phyloP scores from a whole-genome alignment of 1,140 invertebrate species.

The Hyles vespertilio region DNA sequence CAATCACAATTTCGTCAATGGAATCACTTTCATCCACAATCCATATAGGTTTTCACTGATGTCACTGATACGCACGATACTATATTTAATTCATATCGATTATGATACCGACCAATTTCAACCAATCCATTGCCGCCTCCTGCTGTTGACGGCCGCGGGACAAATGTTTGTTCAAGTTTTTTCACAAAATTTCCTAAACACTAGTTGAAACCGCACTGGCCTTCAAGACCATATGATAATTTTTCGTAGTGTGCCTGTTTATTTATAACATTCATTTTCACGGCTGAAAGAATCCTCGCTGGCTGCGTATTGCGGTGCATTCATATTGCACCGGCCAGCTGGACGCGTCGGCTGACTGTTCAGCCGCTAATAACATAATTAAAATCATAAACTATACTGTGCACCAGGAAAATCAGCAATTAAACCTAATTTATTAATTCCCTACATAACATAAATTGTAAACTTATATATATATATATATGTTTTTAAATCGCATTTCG shows the following conservation, averaged over 20 bases:
- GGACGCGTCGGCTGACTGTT: too few relatives aligned
- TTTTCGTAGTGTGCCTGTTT: conserved; percentile 44
- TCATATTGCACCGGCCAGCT: conserved; percentile 13
- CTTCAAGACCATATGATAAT: conserved; percentile 64
- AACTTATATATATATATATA: too few relatives aligned
- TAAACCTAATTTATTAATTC: too few relatives aligned
- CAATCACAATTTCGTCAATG: too few relatives aligned
- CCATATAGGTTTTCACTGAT: too few relatives aligned
- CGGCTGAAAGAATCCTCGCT: conserved; percentile 51
- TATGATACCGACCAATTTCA: conserved; percentile 69
- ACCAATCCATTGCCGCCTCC: conserved; percentile 61
- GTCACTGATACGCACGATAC: too few relatives aligned
- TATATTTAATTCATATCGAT: background rate
- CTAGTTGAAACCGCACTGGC: conserved; percentile 49
- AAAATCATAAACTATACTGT: too few relatives aligned
- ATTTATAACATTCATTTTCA: conserved; percentile 75
- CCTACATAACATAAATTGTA: too few relatives aligned
- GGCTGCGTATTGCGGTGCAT: conserved; percentile 25
- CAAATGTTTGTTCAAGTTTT: conserved; percentile 9
- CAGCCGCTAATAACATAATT: too few relatives aligned
- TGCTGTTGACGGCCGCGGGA: conserved; percentile 21
- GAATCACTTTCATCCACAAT: too few relatives aligned
- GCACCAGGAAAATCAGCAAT: too few relatives aligned
- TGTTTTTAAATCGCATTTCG: too few relatives aligned
- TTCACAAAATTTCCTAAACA: conserved; percentile 18